A percentile compares a stretch with the other conserved stretches of the same genome.
These are phyloP conservation scores for Pluvialis apricaria DNA, from an alignment of 2,113 vertebrate species.

Conservation along the genomic window DNA sequence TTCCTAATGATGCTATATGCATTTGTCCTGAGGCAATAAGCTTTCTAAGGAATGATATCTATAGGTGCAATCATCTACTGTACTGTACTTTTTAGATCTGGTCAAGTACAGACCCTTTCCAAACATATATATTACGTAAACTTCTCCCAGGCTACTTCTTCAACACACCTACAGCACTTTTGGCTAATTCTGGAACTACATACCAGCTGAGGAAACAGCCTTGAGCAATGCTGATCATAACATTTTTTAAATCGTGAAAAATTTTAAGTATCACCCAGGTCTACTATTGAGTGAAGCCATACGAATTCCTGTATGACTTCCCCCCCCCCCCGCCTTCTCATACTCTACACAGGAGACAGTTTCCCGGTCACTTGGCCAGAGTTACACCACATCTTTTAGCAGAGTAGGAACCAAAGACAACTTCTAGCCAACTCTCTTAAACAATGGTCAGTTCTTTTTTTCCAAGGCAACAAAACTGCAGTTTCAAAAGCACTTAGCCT, in stretches of 20 bases:
- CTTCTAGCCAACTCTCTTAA: not conserved
- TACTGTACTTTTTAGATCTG: not conserved
- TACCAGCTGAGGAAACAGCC: not conserved
- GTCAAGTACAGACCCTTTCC: not conserved
- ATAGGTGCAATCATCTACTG: not conserved
- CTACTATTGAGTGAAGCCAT: not conserved
- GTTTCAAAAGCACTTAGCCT: not conserved
- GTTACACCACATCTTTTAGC: not conserved
- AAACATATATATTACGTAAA: not conserved
- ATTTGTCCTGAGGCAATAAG: not conserved
- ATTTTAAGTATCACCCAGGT: not conserved
- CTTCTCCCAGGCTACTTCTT: not conserved
- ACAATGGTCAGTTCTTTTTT: not conserved
- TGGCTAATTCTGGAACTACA: not conserved
- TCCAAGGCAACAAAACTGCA: not conserved
- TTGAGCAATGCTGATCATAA: not conserved
- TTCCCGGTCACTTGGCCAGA: not conserved
- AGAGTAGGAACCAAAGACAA: not conserved
- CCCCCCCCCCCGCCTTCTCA: not conserved
- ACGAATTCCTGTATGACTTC: not conserved
- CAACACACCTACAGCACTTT: not conserved
- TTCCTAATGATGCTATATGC: not conserved
- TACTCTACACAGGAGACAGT: not conserved
- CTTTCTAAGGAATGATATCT: not conserved
- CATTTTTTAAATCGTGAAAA: not conserved